These are phyloP conservation scores for Carollia perspicillata DNA, from an alignment of 2,113 vertebrate genomes.

Conservation along the genomic window DNA sequence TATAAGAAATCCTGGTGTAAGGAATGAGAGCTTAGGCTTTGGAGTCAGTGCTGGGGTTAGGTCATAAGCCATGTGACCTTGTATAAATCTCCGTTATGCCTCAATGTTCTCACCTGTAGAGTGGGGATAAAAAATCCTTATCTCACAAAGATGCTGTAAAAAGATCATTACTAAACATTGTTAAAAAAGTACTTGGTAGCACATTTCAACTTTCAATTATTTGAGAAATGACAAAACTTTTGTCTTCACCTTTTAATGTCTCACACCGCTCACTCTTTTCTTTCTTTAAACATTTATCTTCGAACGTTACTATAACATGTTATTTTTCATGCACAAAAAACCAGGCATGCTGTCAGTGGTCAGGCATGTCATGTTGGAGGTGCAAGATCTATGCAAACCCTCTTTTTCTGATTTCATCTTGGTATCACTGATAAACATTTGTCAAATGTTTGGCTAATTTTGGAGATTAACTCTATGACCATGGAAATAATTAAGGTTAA, in stretches of 20 bases:
- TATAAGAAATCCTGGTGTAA: neutral
- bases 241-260: neutral
- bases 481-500: slow-evolving; percentile 28
- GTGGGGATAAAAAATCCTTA: neutral
- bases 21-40: neutral
- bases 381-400: neutral
- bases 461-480: neutral
- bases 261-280: neutral
- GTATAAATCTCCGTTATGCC: neutral
- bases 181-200: neutral
- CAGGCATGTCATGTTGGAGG: neutral
- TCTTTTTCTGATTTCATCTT: neutral
- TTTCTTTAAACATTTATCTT: neutral
- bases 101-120: neutral
- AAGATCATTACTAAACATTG: neutral
- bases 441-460: neutral
- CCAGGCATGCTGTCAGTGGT: neutral
- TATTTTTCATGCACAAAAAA: neutral
- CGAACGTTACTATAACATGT: neutral
- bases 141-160: neutral
- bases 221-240: neutral
- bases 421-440: neutral
- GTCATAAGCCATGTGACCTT: neutral
- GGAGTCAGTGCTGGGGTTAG: neutral
- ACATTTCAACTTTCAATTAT: neutral